Base-by-base conservation (phyloP, 2,797 vertebrate genomes). In the Silurus lanzhouensis region DNA sequence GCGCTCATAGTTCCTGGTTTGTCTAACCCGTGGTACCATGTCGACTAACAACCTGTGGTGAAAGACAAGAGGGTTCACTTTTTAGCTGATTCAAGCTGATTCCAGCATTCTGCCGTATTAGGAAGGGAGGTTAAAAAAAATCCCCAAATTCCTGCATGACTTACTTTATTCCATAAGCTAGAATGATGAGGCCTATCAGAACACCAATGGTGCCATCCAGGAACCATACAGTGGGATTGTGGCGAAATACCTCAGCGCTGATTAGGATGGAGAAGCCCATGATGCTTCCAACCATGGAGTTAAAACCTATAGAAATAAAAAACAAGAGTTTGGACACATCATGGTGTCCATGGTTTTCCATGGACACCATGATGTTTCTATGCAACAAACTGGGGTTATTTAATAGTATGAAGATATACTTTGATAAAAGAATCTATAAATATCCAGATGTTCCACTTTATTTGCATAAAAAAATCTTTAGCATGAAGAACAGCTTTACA, bases 221-320 rank as follows among this genome's bases (percentile, higher is more conserved):
- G 90, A 94, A 99, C 98, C 98, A 99, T 90, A 99, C 96, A 0
- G 94, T 91, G 3, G 96, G 83, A 25, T 99, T 92, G 83, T 99
- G 95, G 91, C 97, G 96, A 91, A 96, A 99, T 76, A 99, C 98
- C 89, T 99, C 98, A 0, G 98, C 97, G 0, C 98, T 99, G 83
- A 99, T 94, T 13, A 99, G 96, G 88, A 99, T 99, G 84, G 98
- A 99, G 94, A 99, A 99, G 79, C 98, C 98, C 97, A 99, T 97
- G 88, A 98, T 90, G 1, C 96, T 96, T 2, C 98, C 98, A 63
- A 99, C 97, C 81, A 99, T 91, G 86, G 98, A 99, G 94, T 99
- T 99, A 91, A 99, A 99, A 81, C 96, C 98, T 99, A 89, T n/a
- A 92, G 9, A 60, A 77, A 61, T 22, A 44, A 5, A 44, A 80